Evolutionary conservation across 2,113 vertebrate species (phyloP), one percentile per base, ranked within the genome.

Genomic region (Tympanuchus pallidicinctus): DNA sequence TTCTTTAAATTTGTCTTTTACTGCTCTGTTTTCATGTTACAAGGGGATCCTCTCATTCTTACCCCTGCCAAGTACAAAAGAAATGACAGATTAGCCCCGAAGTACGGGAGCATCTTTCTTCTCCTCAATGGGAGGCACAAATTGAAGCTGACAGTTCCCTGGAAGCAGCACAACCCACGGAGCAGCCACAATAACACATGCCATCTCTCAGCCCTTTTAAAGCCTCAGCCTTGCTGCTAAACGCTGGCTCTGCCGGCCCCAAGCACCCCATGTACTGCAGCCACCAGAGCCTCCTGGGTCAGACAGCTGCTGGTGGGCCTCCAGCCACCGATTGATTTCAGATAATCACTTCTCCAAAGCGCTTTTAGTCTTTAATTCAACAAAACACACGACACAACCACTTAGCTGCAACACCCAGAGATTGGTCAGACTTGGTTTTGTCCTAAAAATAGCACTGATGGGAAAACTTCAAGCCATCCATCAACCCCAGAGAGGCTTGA

Each of bases 121-220:
- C 71, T 89, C 92, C 52, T 84, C 76, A 70, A 19, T 19, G 40
- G 42, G 65, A 96, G 56, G 80, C 95, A 91, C 91, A 96, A 96
- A 96, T 97, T 74, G 64, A 94, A 92, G 88, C 61, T 88, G 97
- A 96, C 97, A 92, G 94, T 86, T 96, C 85, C 59, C 78, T 94
- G 94, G 93, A 96, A 88, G 72, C 13, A n/a, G 67, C 0, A 3
- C 82, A 94, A 48, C 34, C 74, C 69, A 15, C 64, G 88, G 96
- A 94, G 57, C 90, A 82, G 92, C 89, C 81, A 87, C 88, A 83
- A 86, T 64, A 59, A 75, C 75, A 64, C 91, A 76, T 92, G 95
- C 90, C 84, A 78, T 88, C 73, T 95, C 91, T 61, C 48, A 84
- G 50, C 80, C 65, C 65, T 91, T 93, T 91, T 90, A 92, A 88